Evolutionary conservation across 2,113 vertebrate genomes (phyloP), one percentile per base, ranked within the genome.

Genomic region (Heptranchias perlo): DNA sequence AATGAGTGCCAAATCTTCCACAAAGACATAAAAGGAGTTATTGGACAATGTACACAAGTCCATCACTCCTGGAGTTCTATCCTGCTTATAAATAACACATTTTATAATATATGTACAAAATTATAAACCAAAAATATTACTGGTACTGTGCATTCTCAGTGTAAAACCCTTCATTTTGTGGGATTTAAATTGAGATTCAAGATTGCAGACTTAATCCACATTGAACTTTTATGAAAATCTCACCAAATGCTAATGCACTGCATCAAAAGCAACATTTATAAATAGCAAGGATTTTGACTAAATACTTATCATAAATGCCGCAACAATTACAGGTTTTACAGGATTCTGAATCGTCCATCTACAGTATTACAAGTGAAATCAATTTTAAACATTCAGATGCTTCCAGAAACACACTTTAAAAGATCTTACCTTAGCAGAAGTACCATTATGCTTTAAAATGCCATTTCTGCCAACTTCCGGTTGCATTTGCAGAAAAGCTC

Each of bases 401-500:
- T 39, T 61, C 54, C 21, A 92, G 89, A 62, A 39, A 93, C 1
- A 5, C 54, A n/a, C 31, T 47, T 61, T n/a, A 58, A 93, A 92
- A 62, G 0, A 23, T 93, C 89, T 93, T 93, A 93, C 89, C 89
- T 93, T 18, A 62, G 54, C 31, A 62, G 58, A 64, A 21, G 58
- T n/a, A 62, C 89, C 54, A 62, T 61, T 61, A 92, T 61, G 89
- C 61, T 93, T 93, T 93, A 39, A 93, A 93, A 62, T 39, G 89
- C 89, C 89, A 61, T 62, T 61, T 92, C 89, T 92, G 89, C 58
- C 89, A 93, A 62, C 58, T 10, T 93, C 89, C 18, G n/a, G 35
- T 23, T 62, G 89, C 89, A 62, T 62, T 93, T 62, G 61, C 58
- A 93, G 58, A 64, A 93, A 93, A 93, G 89, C 61, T 93, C 89